Conservation (phyloP, 2,797 vertebrate species). For the Premnoplex brunnescens region DNA sequence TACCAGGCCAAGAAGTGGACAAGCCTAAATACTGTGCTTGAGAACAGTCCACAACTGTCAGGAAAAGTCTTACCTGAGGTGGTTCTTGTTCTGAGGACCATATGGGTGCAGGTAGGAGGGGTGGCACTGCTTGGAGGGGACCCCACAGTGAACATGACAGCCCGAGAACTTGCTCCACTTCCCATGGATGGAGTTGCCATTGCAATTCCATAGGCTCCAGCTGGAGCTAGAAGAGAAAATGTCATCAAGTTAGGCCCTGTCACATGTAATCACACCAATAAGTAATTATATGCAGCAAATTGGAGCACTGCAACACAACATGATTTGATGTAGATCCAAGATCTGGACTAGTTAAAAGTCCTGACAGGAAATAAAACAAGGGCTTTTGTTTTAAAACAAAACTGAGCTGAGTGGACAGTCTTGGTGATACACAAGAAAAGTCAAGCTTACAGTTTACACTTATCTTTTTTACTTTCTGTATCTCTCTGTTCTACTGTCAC, state of each 20-base stretch:
- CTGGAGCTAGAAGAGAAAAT: slow-evolving; percentile 78
- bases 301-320: not conserved
- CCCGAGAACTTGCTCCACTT: slow-evolving; percentile 78
- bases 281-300: not conserved
- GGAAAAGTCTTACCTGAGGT: slow-evolving; percentile 85
- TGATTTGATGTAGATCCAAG: not conserved
- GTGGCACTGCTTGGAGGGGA: slow-evolving; percentile 91
- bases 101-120: slow-evolving; percentile 89
- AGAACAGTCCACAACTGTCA: not conserved
- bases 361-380: not conserved
- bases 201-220: slow-evolving; percentile 79
- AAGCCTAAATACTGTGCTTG: not conserved
- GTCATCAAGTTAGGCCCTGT: not conserved
- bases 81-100: slow-evolving; percentile 88
- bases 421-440: not conserved
- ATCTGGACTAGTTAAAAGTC: not conserved
- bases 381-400: too few relatives aligned
- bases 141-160: slow-evolving; percentile 95
- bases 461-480: not conserved
- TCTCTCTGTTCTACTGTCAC: not conserved
- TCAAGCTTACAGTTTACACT: not conserved
- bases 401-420: not conserved
- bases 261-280: not conserved
- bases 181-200: slow-evolving; percentile 64
- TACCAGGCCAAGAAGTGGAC: not conserved